Percentiles rank a stretch among this genome's conserved stretches.
Conservation (phyloP, 2,888 invertebrate species). For the Erpobdella octoculata region DNA sequence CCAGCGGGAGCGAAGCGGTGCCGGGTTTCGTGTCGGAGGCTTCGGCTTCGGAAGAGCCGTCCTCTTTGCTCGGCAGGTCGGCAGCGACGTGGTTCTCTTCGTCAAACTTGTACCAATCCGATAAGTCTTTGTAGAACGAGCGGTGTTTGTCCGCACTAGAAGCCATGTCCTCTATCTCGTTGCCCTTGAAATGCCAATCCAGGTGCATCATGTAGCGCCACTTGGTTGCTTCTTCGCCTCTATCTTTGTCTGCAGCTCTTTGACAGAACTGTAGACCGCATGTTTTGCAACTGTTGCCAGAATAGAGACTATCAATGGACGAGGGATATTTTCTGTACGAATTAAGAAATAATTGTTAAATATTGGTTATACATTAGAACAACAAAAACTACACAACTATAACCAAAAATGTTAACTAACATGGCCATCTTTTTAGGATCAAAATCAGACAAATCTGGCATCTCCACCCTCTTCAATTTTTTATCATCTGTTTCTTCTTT, state of each 20-base stretch:
- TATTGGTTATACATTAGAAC: no score
- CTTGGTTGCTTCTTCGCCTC: conserved; percentile 59
- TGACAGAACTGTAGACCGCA: conserved; percentile 89
- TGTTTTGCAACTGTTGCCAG: conserved; percentile 89
- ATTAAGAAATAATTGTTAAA: no score
- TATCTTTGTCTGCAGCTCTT: not conserved
- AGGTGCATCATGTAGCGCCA: conserved; percentile 82
- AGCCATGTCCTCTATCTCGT: conserved; percentile 76
- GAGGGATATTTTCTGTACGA: conserved; percentile 63
- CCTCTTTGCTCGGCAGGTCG: not conserved
- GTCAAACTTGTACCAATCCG: conserved; percentile 37
- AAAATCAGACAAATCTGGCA: conserved; percentile 46
- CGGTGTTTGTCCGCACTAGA: conserved; percentile 70
- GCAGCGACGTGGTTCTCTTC: not conserved
- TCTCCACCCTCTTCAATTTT: conserved; percentile 36
- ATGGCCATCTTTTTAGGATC: conserved; percentile 41
- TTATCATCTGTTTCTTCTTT: not conserved
- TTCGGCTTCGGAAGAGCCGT: not conserved
- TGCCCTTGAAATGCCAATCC: conserved; percentile 94
- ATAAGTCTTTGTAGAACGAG: conserved; percentile 77
- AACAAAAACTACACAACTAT: no score
- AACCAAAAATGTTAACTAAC: conserved; percentile 39
- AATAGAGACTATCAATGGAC: conserved; percentile 62
- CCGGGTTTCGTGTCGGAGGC: not conserved
- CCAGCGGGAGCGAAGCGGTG: not conserved